Base-by-base conservation (phyloP, 1,140 invertebrate species). In the Calephelis nemesis region DNA sequence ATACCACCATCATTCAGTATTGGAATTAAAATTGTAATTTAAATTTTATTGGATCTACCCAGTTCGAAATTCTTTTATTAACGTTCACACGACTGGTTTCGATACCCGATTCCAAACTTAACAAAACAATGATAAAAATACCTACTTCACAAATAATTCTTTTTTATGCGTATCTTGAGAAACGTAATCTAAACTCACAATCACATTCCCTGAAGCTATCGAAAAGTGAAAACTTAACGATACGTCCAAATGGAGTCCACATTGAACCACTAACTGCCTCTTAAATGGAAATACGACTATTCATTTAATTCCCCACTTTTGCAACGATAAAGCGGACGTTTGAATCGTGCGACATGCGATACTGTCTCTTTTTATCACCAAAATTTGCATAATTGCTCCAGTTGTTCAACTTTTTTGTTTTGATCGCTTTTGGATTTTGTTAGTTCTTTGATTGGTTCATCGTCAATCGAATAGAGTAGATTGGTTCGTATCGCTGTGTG, bases 281-380 rank as follows among this genome's bases (percentile, higher is more conserved):
- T 77, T 75, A 79, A 81, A 79, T 77, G 73, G 70, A 73, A 81
- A 76, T 77, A 70, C 50, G 64, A 68, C 67, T 76, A 77, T 79
- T 81, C 77, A 81, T 81, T 79, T 74, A 73, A 82, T 79, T 79
- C 76, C 73, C 70, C 77, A 74, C 72, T 77, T 76, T 74, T 72
- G 71, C 54, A 60, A 71, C 70, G 70, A 77, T 78, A 79, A 79
- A 81, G 79, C 72, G 72, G 68, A 73, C 74, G 68, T 75, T 74
- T 71, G 71, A 71, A 77, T 76, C 79, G 74, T 63, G 52, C 70
- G 71, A 76, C 68, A 54, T 54, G 69, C 71, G 79, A 79, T 79
- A 72, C 60, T 67, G 74, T 76, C 73, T 65, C 63, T 70, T 78
- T 79, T 79, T 76, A 76, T 65, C 75, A n/a, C 58, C 13, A 7